Evolutionary conservation across 2,888 invertebrate species (phyloP).

Genomic region (Sinopyrophorus schimmeli): DNA sequence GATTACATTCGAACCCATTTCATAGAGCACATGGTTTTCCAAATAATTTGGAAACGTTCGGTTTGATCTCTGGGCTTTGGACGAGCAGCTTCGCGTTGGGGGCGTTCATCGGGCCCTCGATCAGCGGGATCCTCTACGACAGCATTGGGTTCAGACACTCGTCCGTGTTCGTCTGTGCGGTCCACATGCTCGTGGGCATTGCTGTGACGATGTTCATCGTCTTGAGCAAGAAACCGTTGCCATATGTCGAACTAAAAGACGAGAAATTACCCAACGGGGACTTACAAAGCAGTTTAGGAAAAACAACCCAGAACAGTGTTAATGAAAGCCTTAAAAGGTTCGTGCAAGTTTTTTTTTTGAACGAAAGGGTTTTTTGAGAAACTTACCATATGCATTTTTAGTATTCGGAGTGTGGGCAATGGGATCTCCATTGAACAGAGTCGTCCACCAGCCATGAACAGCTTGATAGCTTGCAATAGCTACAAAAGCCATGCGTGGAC

Average conservation of each 20-base stretch:
- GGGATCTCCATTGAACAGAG: constrained; percentile 67
- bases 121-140: constrained; percentile 75
- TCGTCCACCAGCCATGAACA: constrained; percentile 73
- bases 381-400: constrained; percentile 35
- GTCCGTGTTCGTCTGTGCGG: constrained; percentile 69
- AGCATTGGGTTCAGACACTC: constrained; percentile 71
- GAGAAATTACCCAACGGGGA: constrained; percentile 60
- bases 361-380: not conserved
- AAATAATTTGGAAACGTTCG: constrained; percentile 86
- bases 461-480: constrained; percentile 75
- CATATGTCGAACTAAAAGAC: constrained; percentile 55
- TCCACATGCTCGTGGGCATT: constrained; percentile 67
- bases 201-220: constrained; percentile 55
- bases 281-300: constrained; percentile 52
- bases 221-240: constrained; percentile 39
- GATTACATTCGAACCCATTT: not conserved
- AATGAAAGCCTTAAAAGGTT: constrained; percentile 51
- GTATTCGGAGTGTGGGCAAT: constrained; percentile 54
- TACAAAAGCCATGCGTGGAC: constrained; percentile 69
- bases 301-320: constrained; percentile 44
- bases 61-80: constrained; percentile 87
- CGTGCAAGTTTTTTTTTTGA: not conserved
- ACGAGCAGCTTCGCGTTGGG: constrained; percentile 89
- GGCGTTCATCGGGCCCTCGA: constrained; percentile 80
- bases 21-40: constrained; percentile 74